Evolutionary conservation across 2,888 invertebrate genomes (phyloP).

Genomic region (Amiota communis): DNA sequence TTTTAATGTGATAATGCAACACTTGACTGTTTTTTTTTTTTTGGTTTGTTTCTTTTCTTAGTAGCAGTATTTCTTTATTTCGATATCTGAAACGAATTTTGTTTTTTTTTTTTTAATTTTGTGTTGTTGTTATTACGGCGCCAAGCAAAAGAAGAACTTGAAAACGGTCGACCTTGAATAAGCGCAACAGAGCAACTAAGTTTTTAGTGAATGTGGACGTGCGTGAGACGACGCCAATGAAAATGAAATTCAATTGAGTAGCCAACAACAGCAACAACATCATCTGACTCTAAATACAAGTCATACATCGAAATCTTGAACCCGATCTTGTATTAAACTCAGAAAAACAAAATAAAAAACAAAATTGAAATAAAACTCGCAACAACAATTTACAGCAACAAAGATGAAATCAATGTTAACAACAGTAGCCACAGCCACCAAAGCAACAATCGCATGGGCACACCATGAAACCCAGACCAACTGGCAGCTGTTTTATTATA

Average conservation of each 20-base stretch:
- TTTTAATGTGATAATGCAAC: neutral
- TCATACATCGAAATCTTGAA: conserved; percentile 53
- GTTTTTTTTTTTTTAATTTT: neutral
- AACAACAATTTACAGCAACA: conserved; percentile 35
- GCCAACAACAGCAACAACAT: conserved; percentile 42
- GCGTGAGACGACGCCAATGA: conserved; percentile 31
- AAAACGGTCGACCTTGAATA: conserved; percentile 10
- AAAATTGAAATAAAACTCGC: conserved; percentile 15
- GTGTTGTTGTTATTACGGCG: neutral
- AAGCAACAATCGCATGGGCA: conserved; percentile 30
- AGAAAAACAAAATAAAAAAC: conserved; percentile 35
- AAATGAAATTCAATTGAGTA: conserved; percentile 27
- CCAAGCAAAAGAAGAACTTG: conserved; percentile 2
- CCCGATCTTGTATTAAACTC: conserved; percentile 52
- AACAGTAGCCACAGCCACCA: conserved; percentile 22
- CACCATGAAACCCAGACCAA: neutral
- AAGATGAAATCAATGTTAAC: conserved; percentile 3
- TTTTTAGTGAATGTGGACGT: neutral
- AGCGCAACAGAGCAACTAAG: conserved; percentile 3
- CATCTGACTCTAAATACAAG: neutral
- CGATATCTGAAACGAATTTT: too few relatives aligned
- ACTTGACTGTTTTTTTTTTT: neutral
- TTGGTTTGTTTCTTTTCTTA: neutral
- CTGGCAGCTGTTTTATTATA: conserved; percentile 1
- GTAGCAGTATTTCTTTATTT: too few relatives aligned